These are phyloP conservation scores for Prostheceraeus crozeri DNA, from an alignment of 2,888 invertebrate genomes.

Conservation along the genomic window DNA sequence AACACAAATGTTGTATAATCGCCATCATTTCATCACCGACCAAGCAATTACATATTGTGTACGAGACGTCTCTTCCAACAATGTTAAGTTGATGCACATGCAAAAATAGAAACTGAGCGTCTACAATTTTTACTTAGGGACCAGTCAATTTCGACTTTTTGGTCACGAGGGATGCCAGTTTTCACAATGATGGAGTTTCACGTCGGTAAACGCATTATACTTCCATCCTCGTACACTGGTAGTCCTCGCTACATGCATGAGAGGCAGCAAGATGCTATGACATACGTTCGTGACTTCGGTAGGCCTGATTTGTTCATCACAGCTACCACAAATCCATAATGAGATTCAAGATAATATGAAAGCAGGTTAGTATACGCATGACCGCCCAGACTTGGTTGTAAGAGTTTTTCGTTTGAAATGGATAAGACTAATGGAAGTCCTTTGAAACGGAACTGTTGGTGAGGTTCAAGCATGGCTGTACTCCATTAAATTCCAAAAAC, in stretches of 20 bases:
- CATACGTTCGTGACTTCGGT: slow-evolving; percentile 55
- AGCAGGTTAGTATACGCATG: slow-evolving; percentile 24
- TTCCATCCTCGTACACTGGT: slow-evolving; percentile 48
- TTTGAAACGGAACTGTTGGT: slow-evolving; percentile 41
- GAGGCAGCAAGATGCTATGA: slow-evolving; percentile 57
- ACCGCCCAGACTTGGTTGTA: slow-evolving; percentile 37
- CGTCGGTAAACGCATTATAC: slow-evolving; percentile 31
- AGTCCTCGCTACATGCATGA: slow-evolving; percentile 52
- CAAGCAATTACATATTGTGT: too few relatives aligned
- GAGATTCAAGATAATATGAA: slow-evolving; percentile 39
- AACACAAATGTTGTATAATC: too few relatives aligned
- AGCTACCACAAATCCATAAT: slow-evolving; percentile 40
- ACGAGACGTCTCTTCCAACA: too few relatives aligned
- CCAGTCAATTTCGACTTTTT: too few relatives aligned
- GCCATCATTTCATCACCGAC: too few relatives aligned
- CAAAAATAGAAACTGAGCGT: too few relatives aligned
- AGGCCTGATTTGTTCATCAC: slow-evolving; percentile 55
- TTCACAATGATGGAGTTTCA: too few relatives aligned
- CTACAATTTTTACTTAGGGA: too few relatives aligned
- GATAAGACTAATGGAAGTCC: slow-evolving; percentile 32
- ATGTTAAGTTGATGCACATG: too few relatives aligned
- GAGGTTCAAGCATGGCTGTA: slow-evolving; percentile 43
- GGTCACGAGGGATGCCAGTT: too few relatives aligned
- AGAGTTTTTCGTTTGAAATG: slow-evolving; percentile 40
- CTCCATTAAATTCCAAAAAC: slow-evolving; percentile 49